Base-by-base conservation (phyloP, 2,113 vertebrate genomes). In the Sus scrofa region DNA sequence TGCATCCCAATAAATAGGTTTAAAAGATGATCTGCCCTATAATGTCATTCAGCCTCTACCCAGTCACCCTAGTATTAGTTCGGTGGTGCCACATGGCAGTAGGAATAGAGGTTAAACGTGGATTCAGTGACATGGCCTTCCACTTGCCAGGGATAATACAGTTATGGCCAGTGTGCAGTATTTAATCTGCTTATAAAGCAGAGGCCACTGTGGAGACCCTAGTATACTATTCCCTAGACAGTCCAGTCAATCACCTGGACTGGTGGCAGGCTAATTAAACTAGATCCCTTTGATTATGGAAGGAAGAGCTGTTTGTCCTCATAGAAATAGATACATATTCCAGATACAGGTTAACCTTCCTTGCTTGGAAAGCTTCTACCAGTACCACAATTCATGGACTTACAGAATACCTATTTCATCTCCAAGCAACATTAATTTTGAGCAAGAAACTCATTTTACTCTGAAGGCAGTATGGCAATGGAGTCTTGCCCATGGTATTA, bases 231-330 rank as follows among this genome's bases (percentile, higher is more conserved):
- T 87, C 34, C 50, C 77, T 32, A 62, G 39, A 82, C 20, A 56
- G 6, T 89, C 56, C 7, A 44, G 50, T 65, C 71, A 81, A 6
- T 32, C 34, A 70, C 44, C 56, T 95, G 65, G 37, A 34, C 56
- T 95, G 65, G 37, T 91, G 37, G 60, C 34, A 71, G n/a, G 89
- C 92, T 82, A 83, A 77, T 87, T 77, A 82, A 26, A 60, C 34
- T 71, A 60, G n/a, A 27, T 87, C n/a, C 39, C 71, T 78, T 96
- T 56, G 39, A 2, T 50, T 71, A 39, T 93, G 26, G 71, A 83
- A 22, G n/a, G 32, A 87, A 92, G 60, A 86, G 63, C 20, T 27
- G 9, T 77, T 58, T 81, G 4, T 86, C 26, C 67, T 86, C 30
- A 58, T 12, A 52, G 30, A 15, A 85, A 83, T n/a, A 65, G 34